Conservation (phyloP, 2,797 vertebrate genomes). For the Moxostoma hubbsi region DNA sequence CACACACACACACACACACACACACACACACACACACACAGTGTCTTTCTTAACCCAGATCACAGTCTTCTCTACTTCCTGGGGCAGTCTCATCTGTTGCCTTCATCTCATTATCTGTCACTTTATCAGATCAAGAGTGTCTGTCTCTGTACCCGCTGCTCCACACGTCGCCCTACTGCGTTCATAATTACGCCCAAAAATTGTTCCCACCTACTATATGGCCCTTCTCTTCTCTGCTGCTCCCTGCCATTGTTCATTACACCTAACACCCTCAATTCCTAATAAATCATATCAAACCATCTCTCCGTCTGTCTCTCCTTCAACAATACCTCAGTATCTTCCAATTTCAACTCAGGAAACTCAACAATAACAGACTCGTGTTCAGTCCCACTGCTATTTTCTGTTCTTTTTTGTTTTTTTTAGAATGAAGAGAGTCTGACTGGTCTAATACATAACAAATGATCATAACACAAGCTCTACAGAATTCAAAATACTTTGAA, state of each 20-base stretch:
- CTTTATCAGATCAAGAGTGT: slow-evolving; percentile 67
- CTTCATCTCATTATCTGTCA: slow-evolving; percentile 69
- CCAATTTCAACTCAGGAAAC: slow-evolving; percentile 1
- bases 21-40: neutral
- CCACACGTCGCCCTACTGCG: slow-evolving; percentile 62
- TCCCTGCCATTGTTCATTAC: slow-evolving; percentile 59
- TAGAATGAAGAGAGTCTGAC: too few relatives aligned
- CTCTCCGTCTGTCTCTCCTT: neutral
- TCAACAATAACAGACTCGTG: neutral
- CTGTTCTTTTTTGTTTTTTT: neutral
- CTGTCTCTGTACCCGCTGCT: slow-evolving; percentile 55
- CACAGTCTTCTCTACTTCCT: slow-evolving; percentile 34
- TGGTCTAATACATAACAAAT: too few relatives aligned
- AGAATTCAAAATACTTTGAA: too few relatives aligned
- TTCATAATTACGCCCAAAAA: slow-evolving; percentile 68
- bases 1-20: slow-evolving; percentile 1
- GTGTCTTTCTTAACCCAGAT: slow-evolving; percentile 38
- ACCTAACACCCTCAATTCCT: slow-evolving; percentile 54
- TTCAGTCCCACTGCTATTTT: neutral
- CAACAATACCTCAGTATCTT: neutral
- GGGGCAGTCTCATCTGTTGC: slow-evolving; percentile 48
- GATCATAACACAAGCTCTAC: too few relatives aligned
- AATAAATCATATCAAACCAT: slow-evolving; percentile 32
- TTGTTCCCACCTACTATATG: slow-evolving; percentile 58
- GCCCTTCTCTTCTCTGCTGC: slow-evolving; percentile 33